phyloP scores from a whole-genome alignment of 2,888 invertebrate genomes.

The Scaptomyza cyrtandrae region DNA sequence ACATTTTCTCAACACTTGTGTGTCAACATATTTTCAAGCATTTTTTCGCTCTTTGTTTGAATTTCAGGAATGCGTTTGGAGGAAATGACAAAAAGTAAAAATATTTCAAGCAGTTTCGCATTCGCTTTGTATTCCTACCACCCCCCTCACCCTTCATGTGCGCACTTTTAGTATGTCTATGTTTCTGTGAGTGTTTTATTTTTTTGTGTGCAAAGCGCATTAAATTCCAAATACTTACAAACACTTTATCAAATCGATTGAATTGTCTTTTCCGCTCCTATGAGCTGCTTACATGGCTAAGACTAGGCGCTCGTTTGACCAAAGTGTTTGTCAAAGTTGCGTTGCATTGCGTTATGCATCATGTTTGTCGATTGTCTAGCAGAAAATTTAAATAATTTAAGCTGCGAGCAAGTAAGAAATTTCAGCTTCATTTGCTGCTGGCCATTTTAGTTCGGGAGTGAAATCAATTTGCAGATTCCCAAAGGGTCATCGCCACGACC shows the following conservation, averaged over 20 bases:
- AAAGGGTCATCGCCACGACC: conserved; percentile 50
- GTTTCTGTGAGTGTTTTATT: neutral
- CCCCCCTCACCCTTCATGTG: neutral
- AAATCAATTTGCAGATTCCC: conserved; percentile 62
- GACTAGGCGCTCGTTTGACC: conserved; percentile 27
- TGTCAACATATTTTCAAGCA: conserved; percentile 63
- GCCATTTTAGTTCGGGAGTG: conserved; percentile 32
- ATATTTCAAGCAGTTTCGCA: conserved; percentile 65
- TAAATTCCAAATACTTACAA: conserved; percentile 11
- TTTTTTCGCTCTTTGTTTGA: conserved; percentile 54
- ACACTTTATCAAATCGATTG: conserved; percentile 58
- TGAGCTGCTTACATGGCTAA: conserved; percentile 58
- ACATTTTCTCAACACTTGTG: conserved; percentile 47
- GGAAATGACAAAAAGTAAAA: conserved; percentile 78
- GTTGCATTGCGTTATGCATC: conserved; percentile 2
- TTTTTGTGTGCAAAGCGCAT: conserved; percentile 17
- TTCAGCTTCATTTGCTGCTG: conserved; percentile 31
- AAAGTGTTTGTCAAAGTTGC: conserved; percentile 43
- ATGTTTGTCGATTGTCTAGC: conserved; percentile 7
- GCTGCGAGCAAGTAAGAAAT: conserved; percentile 16
- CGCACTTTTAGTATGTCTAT: neutral
- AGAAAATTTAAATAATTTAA: conserved; percentile 49
- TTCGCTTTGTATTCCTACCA: conserved; percentile 15
- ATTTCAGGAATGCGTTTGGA: conserved; percentile 65
- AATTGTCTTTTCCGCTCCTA: conserved; percentile 64